These are phyloP conservation scores for Labeo catla DNA, from an alignment of 2,113 vertebrate species.

Conservation along the genomic window DNA sequence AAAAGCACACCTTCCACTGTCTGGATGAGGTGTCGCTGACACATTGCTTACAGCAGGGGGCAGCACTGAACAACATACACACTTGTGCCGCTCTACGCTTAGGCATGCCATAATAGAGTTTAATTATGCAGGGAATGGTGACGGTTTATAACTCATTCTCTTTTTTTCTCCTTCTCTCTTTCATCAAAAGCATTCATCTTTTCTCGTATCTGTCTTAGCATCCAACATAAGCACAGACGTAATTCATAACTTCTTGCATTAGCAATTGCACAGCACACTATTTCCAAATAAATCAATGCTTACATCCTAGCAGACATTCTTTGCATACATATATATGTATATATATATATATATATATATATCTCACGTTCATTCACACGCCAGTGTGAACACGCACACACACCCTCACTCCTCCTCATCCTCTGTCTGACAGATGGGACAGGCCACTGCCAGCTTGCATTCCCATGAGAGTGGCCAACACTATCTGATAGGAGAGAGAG, in stretches of 20 bases:
- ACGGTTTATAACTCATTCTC: background rate
- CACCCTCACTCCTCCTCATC: slow-evolving; percentile 40
- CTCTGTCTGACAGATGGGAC: slow-evolving; percentile 64
- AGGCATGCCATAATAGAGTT: background rate
- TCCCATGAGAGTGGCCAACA: slow-evolving; percentile 56
- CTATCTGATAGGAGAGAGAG: slow-evolving; percentile 57
- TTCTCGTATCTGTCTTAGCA: background rate
- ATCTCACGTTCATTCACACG: slow-evolving; percentile 15
- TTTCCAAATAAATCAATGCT: background rate
- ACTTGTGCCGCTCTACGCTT: background rate
- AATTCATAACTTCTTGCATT: slow-evolving; percentile 1
- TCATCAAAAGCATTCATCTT: background rate
- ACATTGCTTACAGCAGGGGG: slow-evolving; percentile 65
- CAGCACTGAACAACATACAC: slow-evolving; percentile 70
- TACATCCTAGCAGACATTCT: slow-evolving; percentile 2
- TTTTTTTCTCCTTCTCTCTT: background rate
- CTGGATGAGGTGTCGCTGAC: slow-evolving; percentile 12
- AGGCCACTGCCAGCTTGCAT: slow-evolving; percentile 50
- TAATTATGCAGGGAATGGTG: slow-evolving; percentile 27
- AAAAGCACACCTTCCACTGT: slow-evolving; percentile 14
- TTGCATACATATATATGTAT: background rate
- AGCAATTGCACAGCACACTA: background rate
- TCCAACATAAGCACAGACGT: background rate
- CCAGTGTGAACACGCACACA: background rate
- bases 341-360: slow-evolving; percentile 1